Conservation (phyloP, 2,797 vertebrate species). For the Oreonectes daqikongensis region DNA sequence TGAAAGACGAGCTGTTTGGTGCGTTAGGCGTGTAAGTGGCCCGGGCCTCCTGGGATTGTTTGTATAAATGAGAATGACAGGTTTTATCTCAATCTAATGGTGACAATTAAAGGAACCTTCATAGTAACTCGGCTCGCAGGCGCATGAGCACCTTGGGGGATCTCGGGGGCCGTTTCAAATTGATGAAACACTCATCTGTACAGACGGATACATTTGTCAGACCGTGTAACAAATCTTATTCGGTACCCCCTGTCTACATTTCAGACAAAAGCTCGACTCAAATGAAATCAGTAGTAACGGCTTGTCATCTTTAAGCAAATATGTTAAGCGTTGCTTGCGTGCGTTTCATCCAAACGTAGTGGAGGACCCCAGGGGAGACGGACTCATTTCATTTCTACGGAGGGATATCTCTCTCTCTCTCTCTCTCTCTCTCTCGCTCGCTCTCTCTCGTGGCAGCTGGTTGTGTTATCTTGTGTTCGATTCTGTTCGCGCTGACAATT, state of each 20-base stretch:
- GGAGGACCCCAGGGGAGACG: conserved; percentile 87
- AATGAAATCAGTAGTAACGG: conserved; percentile 90
- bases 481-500: conserved; percentile 96
- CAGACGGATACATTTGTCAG: conserved; percentile 92
- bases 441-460: conserved; percentile 89
- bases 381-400: conserved; percentile 78
- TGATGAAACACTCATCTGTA: conserved; percentile 90
- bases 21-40: conserved; percentile 46
- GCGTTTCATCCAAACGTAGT: conserved; percentile 89
- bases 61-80: conserved; percentile 66
- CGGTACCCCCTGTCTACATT: conserved; percentile 82
- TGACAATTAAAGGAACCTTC: conserved; percentile 92
- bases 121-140: conserved; percentile 87
- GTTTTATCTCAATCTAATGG: conserved; percentile 79
- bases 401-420: conserved; percentile 62
- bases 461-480: conserved; percentile 97
- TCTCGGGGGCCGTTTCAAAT: conserved; percentile 86
- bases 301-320: conserved; percentile 97
- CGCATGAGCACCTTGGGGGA: conserved; percentile 87
- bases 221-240: conserved; percentile 86
- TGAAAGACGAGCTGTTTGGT: conserved; percentile 27
- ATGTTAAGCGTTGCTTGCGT: conserved; percentile 95
- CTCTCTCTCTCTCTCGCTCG: conserved; percentile 43
- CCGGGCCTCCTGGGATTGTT: conserved; percentile 60
- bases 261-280: conserved; percentile 85